Percentiles rank a stretch among this genome's conserved stretches.
Conservation (phyloP, 2,888 invertebrate genomes). For the Portevinia maculata region DNA sequence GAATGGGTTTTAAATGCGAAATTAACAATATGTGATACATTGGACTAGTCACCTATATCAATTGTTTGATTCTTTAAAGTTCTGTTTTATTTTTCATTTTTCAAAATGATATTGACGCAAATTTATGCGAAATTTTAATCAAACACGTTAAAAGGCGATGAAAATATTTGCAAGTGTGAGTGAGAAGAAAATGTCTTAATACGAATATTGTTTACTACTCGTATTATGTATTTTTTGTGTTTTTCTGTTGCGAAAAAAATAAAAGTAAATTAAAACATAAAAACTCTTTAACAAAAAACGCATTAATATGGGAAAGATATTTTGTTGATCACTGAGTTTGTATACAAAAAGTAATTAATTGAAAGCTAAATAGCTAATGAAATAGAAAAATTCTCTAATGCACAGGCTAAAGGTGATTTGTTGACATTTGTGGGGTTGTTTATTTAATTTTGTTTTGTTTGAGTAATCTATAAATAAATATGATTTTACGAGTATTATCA, state of each 20-base stretch:
- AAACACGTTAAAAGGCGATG: slow-evolving; percentile 2
- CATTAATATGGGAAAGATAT: neutral
- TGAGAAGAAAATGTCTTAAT: neutral
- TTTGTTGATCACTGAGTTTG: slow-evolving; percentile 2
- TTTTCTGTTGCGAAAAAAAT: slow-evolving; percentile 5
- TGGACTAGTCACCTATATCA: neutral
- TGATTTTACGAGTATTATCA: slow-evolving; percentile 48
- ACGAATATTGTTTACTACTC: slow-evolving; percentile 31
- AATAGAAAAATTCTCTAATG: neutral
- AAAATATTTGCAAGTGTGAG: neutral
- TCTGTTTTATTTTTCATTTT: neutral
- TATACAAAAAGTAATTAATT: slow-evolving; percentile 11
- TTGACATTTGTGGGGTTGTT: slow-evolving; percentile 21
- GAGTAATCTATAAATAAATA: slow-evolving; percentile 45
- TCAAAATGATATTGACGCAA: slow-evolving; percentile 2
- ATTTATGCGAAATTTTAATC: slow-evolving; percentile 4
- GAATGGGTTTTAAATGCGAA: slow-evolving; percentile 1
- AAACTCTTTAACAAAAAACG: slow-evolving; percentile 22
- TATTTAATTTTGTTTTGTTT: slow-evolving; percentile 31
- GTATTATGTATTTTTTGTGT: too few species aligned
- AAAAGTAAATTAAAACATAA: neutral
- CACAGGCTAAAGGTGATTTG: slow-evolving; percentile 36
- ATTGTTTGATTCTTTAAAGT: neutral
- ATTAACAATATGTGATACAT: neutral
- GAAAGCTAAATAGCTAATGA: neutral